Percentiles rank a stretch among this genome's conserved stretches.
These are phyloP conservation scores for Calyptomena viridis DNA, from an alignment of 2,113 vertebrate genomes.

Conservation along the genomic window DNA sequence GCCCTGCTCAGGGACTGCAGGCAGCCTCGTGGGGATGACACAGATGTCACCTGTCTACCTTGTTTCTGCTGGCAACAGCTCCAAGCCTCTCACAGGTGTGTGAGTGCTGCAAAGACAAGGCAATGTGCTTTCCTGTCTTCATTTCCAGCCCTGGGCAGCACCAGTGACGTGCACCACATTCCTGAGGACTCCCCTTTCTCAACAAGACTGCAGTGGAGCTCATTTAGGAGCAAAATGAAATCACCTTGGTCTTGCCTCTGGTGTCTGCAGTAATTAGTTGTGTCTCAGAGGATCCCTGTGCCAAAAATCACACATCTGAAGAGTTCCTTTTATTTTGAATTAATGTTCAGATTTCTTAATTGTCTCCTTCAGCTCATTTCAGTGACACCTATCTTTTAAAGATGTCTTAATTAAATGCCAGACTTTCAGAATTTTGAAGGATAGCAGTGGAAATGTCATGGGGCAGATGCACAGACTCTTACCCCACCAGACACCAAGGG, in stretches of 20 bases:
- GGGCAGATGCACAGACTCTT: neutral
- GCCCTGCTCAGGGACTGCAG: neutral
- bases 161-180: fast-evolving
- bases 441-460: neutral
- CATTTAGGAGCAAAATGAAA: neutral
- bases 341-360: constrained; percentile 14
- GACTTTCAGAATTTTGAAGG: neutral
- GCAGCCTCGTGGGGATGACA: neutral
- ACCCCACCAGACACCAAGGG: neutral
- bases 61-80: neutral
- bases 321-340: neutral
- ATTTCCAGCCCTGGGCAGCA: neutral
- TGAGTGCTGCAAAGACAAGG: neutral
- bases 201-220: neutral
- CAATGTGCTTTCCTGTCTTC: fast-evolving
- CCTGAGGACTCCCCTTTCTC: neutral
- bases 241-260: neutral
- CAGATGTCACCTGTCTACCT: neutral
- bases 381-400: neutral
- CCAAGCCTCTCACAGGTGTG: neutral
- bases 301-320: neutral
- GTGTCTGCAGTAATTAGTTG: constrained; percentile 13
- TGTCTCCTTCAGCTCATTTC: neutral
- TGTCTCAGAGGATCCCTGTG: neutral
- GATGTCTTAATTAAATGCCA: neutral